Evolutionary conservation across 2,113 vertebrate species (phyloP).

Genomic region (Hypomesus transpacificus): DNA sequence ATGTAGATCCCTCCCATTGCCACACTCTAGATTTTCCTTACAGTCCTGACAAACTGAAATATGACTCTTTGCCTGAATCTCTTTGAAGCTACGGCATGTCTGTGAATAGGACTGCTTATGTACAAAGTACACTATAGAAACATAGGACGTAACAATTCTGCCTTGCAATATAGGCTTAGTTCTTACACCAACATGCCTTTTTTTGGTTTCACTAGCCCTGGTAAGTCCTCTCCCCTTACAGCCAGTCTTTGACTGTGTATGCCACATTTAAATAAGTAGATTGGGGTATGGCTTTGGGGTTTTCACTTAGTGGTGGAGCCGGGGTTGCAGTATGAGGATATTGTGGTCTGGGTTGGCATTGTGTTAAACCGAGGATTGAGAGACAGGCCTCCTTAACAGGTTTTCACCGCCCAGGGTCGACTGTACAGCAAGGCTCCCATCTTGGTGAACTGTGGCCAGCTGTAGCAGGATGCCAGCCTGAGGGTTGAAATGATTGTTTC

Average conservation of each 20-base stretch:
- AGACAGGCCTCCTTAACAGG: conserved; percentile 19
- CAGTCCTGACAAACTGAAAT: conserved; percentile 12
- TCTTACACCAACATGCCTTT: conserved; percentile 18
- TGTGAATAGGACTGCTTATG: conserved; percentile 25
- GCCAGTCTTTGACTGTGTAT: conserved; percentile 22
- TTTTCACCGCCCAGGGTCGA: conserved; percentile 31
- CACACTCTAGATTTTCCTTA: conserved; percentile 39
- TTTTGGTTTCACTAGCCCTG: conserved; percentile 18
- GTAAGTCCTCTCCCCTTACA: conserved; percentile 36
- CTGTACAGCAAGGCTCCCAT: conserved; percentile 8
- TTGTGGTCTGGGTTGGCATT: conserved; percentile 49
- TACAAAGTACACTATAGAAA: conserved; percentile 15
- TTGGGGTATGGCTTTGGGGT: conserved; percentile 38
- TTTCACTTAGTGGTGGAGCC: conserved; percentile 32
- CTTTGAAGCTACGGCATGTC: conserved; percentile 33
- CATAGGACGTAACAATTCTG: background rate
- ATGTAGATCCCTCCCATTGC: conserved; percentile 45
- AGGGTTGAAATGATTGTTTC: conserved; percentile 60
- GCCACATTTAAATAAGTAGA: conserved; percentile 43
- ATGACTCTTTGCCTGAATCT: conserved; percentile 3
- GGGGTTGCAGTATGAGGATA: conserved; percentile 26
- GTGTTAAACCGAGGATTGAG: conserved; percentile 35
- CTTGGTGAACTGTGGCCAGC: conserved; percentile 60
- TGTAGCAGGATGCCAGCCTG: conserved; percentile 54
- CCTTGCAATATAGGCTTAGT: conserved; percentile 3